Evolutionary conservation across 2,888 invertebrate species (phyloP).

Genomic region (Ochropleura plecta): DNA sequence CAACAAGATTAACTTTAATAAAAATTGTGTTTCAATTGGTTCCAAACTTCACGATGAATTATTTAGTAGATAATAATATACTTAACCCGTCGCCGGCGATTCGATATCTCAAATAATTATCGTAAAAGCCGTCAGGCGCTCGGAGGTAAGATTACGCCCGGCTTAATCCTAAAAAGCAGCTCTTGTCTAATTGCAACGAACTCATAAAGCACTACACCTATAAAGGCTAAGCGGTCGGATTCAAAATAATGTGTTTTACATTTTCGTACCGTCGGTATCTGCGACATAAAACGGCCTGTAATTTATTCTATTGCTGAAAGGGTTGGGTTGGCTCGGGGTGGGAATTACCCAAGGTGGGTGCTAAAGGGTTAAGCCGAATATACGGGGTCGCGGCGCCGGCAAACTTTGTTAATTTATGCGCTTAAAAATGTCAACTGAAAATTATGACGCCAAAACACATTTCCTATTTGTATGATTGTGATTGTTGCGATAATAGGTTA

Average conservation of each 20-base stretch:
- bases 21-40: conserved; percentile 43
- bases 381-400: conserved; percentile 88
- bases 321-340: conserved; percentile 88
- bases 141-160: conserved; percentile 74
- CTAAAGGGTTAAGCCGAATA: conserved; percentile 91
- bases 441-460: conserved; percentile 90
- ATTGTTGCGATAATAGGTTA: conserved; percentile 67
- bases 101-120: conserved; percentile 81
- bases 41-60: conserved; percentile 34
- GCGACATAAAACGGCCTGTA: conserved; percentile 90
- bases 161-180: conserved; percentile 87
- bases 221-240: conserved; percentile 90
- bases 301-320: conserved; percentile 91
- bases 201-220: conserved; percentile 88
- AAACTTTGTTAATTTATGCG: conserved; percentile 91
- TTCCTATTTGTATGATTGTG: conserved; percentile 85
- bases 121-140: conserved; percentile 80
- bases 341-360: conserved; percentile 91
- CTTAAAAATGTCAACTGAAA: conserved; percentile 91
- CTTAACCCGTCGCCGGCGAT: conserved; percentile 61
- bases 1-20: conserved; percentile 11
- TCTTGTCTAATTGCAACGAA: conserved; percentile 87
- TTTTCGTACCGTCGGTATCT: conserved; percentile 89
- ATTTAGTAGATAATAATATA: conserved; percentile 56
- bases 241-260: conserved; percentile 90